Base-by-base conservation (phyloP, 2,888 invertebrate genomes). In the Lasioglossum figueresi region DNA sequence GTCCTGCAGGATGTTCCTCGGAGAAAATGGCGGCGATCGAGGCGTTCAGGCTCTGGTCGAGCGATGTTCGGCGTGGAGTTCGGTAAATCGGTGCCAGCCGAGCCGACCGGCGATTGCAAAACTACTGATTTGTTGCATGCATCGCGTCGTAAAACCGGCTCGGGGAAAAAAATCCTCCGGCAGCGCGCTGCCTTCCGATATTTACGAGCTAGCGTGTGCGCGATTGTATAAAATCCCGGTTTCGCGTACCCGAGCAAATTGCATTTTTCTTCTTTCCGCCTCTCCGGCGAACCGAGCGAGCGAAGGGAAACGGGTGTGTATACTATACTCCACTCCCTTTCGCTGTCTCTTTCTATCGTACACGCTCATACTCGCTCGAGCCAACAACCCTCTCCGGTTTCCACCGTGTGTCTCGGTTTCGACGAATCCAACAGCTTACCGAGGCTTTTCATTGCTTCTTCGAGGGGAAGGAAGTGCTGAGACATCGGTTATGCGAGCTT, bases 41-140 rank as follows among this genome's bases (percentile, higher is more conserved):
- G 34, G 66, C 43, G 70, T 48, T 66, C 10, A 40, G 19, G 8
- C 37, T 70, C 40, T 27, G 10, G 31, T 8, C 23, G 23, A 37
- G 2, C 12, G 19, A 40, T 8, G 43, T 23, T 48, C 43, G 10
- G 43, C 63, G 59, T 63, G 52, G 45, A 31, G 40, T 37, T 16
- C 40, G 83, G 52, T 63, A 59, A 78, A 77, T 68, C 84, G 59
- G 12, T 27, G 79, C 70, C 27, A 8, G 59, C 48, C 63, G 45
- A 72, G 40, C 66, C 66, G 43, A 40, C 37, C 68, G 37, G 68
- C 63, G 63, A 79, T 87, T 79, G 79, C 79, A 31, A 72, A 83
- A 79, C 79, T 76, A 68, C 87, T 56, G 87, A 81, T 86, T 84
- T 66, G 83, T 74, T 83, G 81, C 82, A 82, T n/a, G 76, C 77